These are phyloP conservation scores for Caiman crocodilus DNA, from an alignment of 2,797 vertebrate species.

Conservation along the genomic window DNA sequence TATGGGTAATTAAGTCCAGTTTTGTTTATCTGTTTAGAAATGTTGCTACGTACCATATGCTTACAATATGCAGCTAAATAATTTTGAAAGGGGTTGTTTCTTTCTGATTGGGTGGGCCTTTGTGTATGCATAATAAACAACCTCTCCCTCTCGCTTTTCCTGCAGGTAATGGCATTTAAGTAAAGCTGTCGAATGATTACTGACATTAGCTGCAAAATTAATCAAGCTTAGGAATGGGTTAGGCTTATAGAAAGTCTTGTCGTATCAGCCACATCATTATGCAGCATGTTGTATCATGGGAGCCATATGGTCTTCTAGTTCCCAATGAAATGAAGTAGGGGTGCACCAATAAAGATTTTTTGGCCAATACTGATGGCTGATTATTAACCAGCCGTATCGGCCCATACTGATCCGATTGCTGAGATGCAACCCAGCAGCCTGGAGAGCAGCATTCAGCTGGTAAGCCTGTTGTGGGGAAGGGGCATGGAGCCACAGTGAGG, in stretches of 20 bases:
- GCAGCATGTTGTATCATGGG: neutral
- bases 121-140: conserved; percentile 40
- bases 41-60: conserved; percentile 14
- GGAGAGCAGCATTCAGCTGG: no score
- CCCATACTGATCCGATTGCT: no score
- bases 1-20: conserved; percentile 51
- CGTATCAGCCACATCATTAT: neutral
- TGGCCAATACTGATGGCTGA: no score
- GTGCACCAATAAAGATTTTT: no score
- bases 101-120: conserved; percentile 33
- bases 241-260: conserved; percentile 44
- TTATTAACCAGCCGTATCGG: no score
- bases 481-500: no score
- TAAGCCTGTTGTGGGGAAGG: no score
- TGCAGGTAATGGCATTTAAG: conserved; percentile 60
- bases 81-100: conserved; percentile 57
- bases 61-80: conserved; percentile 36
- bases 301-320: conserved; percentile 25
- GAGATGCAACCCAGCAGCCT: no score
- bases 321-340: conserved; percentile 13
- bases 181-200: conserved; percentile 58
- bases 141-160: conserved; percentile 40
- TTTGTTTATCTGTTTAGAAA: conserved; percentile 48
- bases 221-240: conserved; percentile 54
- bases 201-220: conserved; percentile 61